These are phyloP conservation scores for Otis tarda DNA, from an alignment of 2,113 vertebrate genomes.

Conservation along the genomic window DNA sequence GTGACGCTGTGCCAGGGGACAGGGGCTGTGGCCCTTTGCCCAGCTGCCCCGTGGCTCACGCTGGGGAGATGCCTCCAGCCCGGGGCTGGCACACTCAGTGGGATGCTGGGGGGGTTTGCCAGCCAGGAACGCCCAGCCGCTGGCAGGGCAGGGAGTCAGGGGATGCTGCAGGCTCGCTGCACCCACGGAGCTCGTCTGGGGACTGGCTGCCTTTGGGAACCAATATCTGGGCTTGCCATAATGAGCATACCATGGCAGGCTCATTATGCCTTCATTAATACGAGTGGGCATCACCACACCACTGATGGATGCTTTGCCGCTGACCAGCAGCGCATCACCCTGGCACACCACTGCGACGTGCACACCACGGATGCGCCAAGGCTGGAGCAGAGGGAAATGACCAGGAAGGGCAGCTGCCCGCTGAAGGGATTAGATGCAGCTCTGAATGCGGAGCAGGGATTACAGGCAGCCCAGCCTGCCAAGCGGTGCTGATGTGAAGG, in stretches of 20 bases:
- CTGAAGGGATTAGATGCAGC: not conserved
- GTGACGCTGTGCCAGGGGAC: rapidly evolving
- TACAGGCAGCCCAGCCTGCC: not conserved
- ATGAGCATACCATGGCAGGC: not conserved
- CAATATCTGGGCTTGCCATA: not conserved
- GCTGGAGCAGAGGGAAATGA: not conserved
- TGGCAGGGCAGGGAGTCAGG: not conserved
- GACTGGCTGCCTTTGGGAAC: not conserved
- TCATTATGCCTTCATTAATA: not conserved
- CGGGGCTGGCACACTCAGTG: not conserved
- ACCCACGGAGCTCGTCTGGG: not conserved
- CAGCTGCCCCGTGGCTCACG: not conserved
- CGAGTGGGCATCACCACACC: not conserved
- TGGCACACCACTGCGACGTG: not conserved
- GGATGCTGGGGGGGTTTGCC: not conserved
- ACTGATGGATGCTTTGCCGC: not conserved
- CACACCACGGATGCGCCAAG: not conserved
- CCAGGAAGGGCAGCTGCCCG: not conserved
- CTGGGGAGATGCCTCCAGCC: not conserved
- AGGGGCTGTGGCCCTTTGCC: not conserved
- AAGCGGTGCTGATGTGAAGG: not conserved
- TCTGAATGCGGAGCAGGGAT: not conserved
- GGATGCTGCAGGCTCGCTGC: not conserved
- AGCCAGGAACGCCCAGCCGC: not conserved
- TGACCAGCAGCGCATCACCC: not conserved